phyloP scores from a whole-genome alignment of 2,113 vertebrate species.

The Puma concolor region DNA sequence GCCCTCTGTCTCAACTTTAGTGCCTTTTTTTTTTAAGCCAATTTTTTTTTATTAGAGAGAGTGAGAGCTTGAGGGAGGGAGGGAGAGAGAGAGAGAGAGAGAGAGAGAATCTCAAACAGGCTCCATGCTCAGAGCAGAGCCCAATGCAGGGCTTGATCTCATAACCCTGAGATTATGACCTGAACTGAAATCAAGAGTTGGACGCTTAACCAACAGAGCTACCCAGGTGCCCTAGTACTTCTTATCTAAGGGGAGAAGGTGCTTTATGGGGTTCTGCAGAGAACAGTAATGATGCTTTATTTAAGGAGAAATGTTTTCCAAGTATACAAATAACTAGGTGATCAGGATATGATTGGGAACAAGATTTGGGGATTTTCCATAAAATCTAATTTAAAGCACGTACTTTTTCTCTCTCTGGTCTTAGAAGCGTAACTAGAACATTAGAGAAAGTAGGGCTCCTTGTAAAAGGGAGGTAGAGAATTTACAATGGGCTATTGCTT shows the following conservation, averaged over 20 bases:
- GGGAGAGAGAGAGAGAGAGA: too few relatives aligned
- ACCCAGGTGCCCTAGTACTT: not conserved
- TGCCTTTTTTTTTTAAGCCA: too few relatives aligned
- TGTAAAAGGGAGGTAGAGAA: not conserved
- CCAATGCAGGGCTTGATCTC: too few relatives aligned
- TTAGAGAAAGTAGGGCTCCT: not conserved
- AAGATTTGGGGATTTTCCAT: not conserved
- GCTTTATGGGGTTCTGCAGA: not conserved
- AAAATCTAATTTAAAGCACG: conserved; percentile 6
- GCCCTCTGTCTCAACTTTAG: not conserved
- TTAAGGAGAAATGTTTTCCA: not conserved
- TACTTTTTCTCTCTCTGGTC: not conserved
- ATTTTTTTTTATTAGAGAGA: too few relatives aligned
- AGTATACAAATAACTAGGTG: not conserved
- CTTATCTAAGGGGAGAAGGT: not conserved
- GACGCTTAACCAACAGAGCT: too few relatives aligned
- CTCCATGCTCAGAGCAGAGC: too few relatives aligned
- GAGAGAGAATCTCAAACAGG: too few relatives aligned
- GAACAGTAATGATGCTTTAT: not conserved
- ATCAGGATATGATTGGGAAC: not conserved
- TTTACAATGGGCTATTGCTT: not conserved
- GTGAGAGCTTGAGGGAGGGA: too few relatives aligned
- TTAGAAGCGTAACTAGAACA: not conserved
- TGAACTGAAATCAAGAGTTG: too few relatives aligned
- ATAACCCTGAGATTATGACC: too few relatives aligned